Evolutionary conservation across 2,113 vertebrate genomes (phyloP).

Genomic region (Lamprotornis superbus): DNA sequence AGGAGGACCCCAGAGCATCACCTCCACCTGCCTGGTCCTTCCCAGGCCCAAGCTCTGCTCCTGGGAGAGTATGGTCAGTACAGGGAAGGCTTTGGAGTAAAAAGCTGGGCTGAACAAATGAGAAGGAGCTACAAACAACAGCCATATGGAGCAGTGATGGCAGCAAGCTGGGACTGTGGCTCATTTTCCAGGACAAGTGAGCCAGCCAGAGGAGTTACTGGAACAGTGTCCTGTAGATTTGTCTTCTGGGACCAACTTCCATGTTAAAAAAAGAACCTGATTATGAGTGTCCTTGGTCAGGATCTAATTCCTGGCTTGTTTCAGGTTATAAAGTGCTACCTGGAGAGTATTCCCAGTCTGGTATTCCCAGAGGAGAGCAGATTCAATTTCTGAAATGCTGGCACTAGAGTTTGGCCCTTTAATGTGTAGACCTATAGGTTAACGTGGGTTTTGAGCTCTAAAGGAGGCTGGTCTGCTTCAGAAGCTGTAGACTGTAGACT

Average conservation of each 20-base stretch:
- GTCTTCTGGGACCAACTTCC: neutral
- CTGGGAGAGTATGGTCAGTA: neutral
- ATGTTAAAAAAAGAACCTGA: neutral
- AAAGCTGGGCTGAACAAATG: neutral
- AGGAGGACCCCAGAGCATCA: neutral
- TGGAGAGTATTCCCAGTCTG: neutral
- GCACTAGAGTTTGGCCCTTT: neutral
- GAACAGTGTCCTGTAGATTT: neutral
- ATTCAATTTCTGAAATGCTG: neutral
- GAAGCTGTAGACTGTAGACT: neutral
- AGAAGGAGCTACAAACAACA: neutral
- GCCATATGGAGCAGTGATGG: neutral
- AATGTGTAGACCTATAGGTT: neutral
- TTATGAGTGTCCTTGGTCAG: neutral
- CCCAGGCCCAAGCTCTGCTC: neutral
- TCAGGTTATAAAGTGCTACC: neutral
- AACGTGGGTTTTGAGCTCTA: rapidly evolving
- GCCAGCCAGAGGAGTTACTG: neutral
- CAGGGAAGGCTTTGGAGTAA: neutral
- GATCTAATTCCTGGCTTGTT: neutral
- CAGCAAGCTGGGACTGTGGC: neutral
- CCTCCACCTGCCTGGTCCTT: neutral
- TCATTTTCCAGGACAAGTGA: neutral
- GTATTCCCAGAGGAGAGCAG: neutral
- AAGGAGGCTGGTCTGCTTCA: neutral